These are phyloP conservation scores for Tipula confusa DNA, from an alignment of 2,888 invertebrate species.

Conservation along the genomic window DNA sequence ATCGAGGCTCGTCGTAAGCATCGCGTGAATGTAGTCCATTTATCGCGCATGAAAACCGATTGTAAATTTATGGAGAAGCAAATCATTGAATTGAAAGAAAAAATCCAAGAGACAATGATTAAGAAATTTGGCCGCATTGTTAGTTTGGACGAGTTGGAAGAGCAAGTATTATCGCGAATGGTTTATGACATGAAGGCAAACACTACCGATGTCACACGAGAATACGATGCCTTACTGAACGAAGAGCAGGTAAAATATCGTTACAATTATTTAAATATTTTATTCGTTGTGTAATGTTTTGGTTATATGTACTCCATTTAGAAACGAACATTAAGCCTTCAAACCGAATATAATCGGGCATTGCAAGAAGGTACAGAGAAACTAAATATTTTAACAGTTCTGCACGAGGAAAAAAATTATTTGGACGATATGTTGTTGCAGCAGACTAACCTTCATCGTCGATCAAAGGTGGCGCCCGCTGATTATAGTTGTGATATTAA, in stretches of 20 bases:
- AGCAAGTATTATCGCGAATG: slow-evolving; percentile 54
- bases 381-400: slow-evolving; percentile 53
- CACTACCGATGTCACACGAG: slow-evolving; percentile 49
- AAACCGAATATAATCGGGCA: slow-evolving; percentile 49
- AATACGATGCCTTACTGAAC: slow-evolving; percentile 50
- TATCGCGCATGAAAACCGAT: slow-evolving; percentile 67
- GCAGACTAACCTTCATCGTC: slow-evolving; percentile 41
- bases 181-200: slow-evolving; percentile 55
- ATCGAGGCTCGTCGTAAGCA: slow-evolving; percentile 58
- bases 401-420: slow-evolving; percentile 54
- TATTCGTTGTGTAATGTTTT: too few species aligned
- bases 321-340: slow-evolving; percentile 43
- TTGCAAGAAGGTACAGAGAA: slow-evolving; percentile 55
- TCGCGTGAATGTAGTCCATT: slow-evolving; percentile 59
- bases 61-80: slow-evolving; percentile 61
- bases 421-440: slow-evolving; percentile 48
- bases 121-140: slow-evolving; percentile 56
- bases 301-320: too few species aligned
- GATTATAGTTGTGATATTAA: slow-evolving; percentile 41
- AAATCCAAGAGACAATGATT: slow-evolving; percentile 52
- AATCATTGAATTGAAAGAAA: slow-evolving; percentile 56
- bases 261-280: too few species aligned
- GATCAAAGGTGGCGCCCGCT: neutral
- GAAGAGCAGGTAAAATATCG: slow-evolving; percentile 43
- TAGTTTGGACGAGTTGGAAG: slow-evolving; percentile 55